A percentile compares a stretch with the other conserved stretches of the same genome.
Conservation (phyloP, 2,888 invertebrate genomes). For the Acanthosepion lycidas region DNA sequence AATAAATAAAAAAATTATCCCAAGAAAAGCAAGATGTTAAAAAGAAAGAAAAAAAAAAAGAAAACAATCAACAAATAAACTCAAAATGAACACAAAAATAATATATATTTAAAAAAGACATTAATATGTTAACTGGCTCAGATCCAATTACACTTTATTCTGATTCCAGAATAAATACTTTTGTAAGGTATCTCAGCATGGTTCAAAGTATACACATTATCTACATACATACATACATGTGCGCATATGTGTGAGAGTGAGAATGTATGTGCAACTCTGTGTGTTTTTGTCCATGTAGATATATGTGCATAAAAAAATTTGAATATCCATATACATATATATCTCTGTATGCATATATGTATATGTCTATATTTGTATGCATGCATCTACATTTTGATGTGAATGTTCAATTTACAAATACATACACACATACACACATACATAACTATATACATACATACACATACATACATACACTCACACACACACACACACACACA, state of each 20-base stretch:
- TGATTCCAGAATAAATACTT: not conserved
- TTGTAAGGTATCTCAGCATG: constrained; percentile 33
- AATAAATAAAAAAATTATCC: not conserved
- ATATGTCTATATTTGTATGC: not conserved
- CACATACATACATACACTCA: too few relatives aligned
- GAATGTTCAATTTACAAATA: not conserved
- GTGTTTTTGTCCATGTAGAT: not conserved
- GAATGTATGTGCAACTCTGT: not conserved
- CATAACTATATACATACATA: not conserved
- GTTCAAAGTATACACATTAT: not conserved
- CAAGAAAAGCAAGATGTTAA: not conserved
- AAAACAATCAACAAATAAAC: not conserved
- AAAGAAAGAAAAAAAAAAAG: not conserved
- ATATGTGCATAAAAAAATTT: not conserved
- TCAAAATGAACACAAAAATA: not conserved
- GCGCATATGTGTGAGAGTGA: not conserved
- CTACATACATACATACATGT: not conserved
- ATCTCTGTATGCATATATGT: not conserved
- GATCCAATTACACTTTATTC: not conserved
- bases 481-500: not conserved
- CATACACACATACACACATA: not conserved
- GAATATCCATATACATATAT: constrained; percentile 39
- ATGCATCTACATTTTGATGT: not conserved
- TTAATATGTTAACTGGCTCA: not conserved
- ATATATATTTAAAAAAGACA: not conserved